Conservation (phyloP, 2,113 vertebrate species). For the Anguilla japonica region DNA sequence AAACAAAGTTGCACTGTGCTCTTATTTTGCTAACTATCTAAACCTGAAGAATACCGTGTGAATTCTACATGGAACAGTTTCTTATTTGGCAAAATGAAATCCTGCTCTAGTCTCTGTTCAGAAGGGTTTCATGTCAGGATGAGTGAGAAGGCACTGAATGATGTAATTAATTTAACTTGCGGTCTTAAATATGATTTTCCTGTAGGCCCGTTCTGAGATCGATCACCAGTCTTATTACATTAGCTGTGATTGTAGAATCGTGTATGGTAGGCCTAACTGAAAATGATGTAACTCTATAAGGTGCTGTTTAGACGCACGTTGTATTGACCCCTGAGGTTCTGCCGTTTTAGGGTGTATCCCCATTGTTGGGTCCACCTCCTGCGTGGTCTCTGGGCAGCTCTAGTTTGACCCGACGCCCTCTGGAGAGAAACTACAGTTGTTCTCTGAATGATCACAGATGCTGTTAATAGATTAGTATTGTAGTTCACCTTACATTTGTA, state of each 20-base stretch:
- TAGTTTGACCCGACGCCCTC: too few relatives aligned
- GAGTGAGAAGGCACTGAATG: neutral
- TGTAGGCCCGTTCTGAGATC: neutral
- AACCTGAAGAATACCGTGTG: neutral
- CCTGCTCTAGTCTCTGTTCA: neutral
- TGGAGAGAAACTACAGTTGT: neutral
- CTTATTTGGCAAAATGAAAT: neutral
- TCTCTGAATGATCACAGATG: neutral
- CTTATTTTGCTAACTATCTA: neutral
- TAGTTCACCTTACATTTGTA: neutral
- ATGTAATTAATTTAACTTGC: neutral
- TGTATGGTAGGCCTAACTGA: neutral
- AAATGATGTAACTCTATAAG: neutral
- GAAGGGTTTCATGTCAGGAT: neutral
- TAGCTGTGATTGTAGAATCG: neutral
- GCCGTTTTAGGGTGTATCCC: too few relatives aligned
- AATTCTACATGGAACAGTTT: neutral
- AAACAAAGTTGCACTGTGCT: neutral
- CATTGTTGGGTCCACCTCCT: neutral
- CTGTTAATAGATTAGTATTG: neutral
- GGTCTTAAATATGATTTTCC: neutral
- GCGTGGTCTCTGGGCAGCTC: neutral
- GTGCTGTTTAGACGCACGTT: neutral
- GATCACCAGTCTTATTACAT: neutral
- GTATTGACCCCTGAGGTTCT: neutral